Evolutionary conservation across 2,888 invertebrate genomes (phyloP).

Genomic region (Caenorhabditis macrosperma): DNA sequence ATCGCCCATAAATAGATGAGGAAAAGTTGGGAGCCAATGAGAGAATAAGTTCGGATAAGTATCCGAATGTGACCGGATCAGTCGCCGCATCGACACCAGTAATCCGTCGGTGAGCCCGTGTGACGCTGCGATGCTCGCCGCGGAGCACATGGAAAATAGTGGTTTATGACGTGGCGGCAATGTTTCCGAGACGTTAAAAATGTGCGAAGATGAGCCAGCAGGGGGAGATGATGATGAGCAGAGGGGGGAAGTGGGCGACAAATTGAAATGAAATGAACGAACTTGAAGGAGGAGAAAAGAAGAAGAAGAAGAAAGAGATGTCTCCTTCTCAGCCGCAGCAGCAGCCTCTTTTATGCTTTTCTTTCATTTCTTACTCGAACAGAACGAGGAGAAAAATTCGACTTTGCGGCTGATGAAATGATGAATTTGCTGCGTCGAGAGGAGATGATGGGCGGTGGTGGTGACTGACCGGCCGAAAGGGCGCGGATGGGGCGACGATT

Average conservation of each 20-base stretch:
- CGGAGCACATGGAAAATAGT: background rate
- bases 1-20: background rate
- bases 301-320: constrained; percentile 34
- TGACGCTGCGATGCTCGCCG: background rate
- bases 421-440: too few species aligned
- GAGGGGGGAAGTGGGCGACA: constrained; percentile 35
- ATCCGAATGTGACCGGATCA: background rate
- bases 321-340: constrained; percentile 10
- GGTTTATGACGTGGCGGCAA: background rate
- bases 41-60: background rate
- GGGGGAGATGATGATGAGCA: constrained; percentile 7
- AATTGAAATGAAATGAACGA: constrained; percentile 50
- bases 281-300: constrained; percentile 22
- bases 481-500: background rate
- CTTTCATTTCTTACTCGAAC: background rate
- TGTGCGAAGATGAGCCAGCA: constrained; percentile 12
- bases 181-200: background rate
- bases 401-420: constrained; percentile 22
- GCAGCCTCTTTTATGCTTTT: constrained; percentile 40
- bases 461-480: too few species aligned
- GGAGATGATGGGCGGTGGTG: background rate
- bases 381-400: constrained; percentile 19
- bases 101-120: constrained; percentile 6
- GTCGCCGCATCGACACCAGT: background rate
- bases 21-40: background rate